Conservation (phyloP, 2,888 invertebrate genomes). For the Salticus scenicus region DNA sequence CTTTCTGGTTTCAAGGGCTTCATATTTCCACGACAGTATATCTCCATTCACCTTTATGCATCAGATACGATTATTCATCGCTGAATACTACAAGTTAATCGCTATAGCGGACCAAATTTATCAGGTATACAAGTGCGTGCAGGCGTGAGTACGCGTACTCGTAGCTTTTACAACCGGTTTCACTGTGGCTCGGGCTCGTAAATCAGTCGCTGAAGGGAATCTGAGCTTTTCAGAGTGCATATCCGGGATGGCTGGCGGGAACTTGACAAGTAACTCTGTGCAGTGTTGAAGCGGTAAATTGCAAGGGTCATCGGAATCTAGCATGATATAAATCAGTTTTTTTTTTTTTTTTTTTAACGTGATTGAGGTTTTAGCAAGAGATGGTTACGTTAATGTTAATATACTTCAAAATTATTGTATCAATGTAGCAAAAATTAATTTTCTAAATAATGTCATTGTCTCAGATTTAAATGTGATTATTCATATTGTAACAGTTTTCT, state of each 20-base stretch:
- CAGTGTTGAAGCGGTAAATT: background rate
- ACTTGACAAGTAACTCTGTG: conserved; percentile 33
- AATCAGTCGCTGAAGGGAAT: conserved; percentile 49
- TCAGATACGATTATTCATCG: background rate
- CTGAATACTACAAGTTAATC: conserved; percentile 45
- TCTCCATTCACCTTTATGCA: background rate
- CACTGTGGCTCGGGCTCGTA: conserved; percentile 44
- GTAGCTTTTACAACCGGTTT: conserved; percentile 49
- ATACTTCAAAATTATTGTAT: too few relatives aligned
- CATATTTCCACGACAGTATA: too few relatives aligned
- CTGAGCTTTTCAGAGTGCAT: conserved; percentile 54
- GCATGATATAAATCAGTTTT: too few relatives aligned
- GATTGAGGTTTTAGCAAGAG: too few relatives aligned
- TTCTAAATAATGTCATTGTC: too few relatives aligned
- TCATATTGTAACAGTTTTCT: too few relatives aligned
- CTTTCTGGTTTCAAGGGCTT: too few relatives aligned
- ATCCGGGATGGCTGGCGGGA: conserved; percentile 59
- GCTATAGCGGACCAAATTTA: background rate
- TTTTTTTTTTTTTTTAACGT: too few relatives aligned
- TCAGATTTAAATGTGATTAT: too few relatives aligned
- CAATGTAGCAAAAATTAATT: too few relatives aligned
- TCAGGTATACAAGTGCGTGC: conserved; percentile 51
- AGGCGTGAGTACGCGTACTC: conserved; percentile 16
- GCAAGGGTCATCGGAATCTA: background rate
- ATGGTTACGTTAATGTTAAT: too few relatives aligned